Evolutionary conservation across 2,113 vertebrate species (phyloP).

Genomic region (Gymnocephalus cernua): DNA sequence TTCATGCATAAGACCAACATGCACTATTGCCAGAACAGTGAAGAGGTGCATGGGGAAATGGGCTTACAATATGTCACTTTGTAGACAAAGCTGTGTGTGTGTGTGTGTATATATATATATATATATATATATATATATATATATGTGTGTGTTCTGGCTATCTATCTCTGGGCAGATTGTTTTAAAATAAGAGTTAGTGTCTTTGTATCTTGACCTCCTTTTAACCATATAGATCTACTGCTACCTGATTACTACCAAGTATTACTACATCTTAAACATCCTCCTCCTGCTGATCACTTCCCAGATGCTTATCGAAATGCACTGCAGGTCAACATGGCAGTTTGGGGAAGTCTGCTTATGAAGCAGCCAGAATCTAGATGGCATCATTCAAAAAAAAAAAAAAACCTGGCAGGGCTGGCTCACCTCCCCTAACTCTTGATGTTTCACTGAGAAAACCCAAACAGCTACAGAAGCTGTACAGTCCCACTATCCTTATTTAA

Average conservation of each 20-base stretch:
- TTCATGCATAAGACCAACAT: too few species aligned
- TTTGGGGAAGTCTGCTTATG: background rate
- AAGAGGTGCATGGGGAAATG: too few species aligned
- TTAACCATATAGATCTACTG: background rate
- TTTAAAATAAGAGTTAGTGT: too few species aligned
- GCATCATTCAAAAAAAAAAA: slow-evolving; percentile 6
- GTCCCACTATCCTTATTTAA: background rate
- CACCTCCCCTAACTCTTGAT: slow-evolving; percentile 14
- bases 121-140: too few species aligned
- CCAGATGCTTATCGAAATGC: background rate
- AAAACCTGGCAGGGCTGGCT: background rate
- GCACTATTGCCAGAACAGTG: too few species aligned
- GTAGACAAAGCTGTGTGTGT: too few species aligned
- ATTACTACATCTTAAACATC: background rate
- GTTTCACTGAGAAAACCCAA: slow-evolving; percentile 6
- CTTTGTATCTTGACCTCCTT: too few species aligned
- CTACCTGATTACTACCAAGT: background rate
- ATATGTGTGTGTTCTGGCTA: too few species aligned
- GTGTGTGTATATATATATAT: too few species aligned
- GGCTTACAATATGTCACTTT: too few species aligned
- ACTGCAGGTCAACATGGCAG: background rate
- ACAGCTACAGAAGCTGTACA: slow-evolving; percentile 5
- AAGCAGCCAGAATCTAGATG: background rate
- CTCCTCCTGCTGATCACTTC: background rate
- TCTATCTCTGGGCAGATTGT: too few species aligned